Percentiles rank a stretch among this genome's conserved stretches.
These are phyloP conservation scores for Protonibea diacanthus DNA, from an alignment of 2,797 vertebrate genomes.

Conservation along the genomic window DNA sequence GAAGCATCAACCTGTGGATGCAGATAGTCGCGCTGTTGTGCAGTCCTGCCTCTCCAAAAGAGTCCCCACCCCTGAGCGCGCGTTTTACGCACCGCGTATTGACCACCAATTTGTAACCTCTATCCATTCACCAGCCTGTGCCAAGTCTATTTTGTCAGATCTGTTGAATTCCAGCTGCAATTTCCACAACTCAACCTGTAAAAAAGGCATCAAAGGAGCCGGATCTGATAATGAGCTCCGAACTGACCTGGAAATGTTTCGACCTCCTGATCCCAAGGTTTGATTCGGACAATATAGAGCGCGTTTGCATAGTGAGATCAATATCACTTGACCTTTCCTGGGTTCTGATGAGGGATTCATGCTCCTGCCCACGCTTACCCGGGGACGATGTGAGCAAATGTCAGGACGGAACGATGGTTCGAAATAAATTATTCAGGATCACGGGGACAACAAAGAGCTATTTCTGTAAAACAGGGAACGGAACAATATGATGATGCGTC, in stretches of 20 bases:
- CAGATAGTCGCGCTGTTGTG: constrained; percentile 43
- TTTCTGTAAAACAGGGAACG: constrained; percentile 64
- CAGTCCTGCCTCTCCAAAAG: constrained; percentile 57
- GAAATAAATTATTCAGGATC: constrained; percentile 82
- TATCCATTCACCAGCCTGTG: neutral
- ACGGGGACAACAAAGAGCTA: constrained; percentile 66
- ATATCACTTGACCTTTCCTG: constrained; percentile 83
- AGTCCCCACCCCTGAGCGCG: constrained; percentile 70
- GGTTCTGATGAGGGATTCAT: constrained; percentile 73
- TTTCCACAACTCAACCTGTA: neutral
- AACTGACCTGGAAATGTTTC: constrained; percentile 46
- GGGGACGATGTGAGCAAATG: constrained; percentile 83
- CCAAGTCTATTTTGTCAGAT: neutral
- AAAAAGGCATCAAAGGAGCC: neutral
- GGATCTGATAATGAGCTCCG: constrained; percentile 8
- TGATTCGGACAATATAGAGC: constrained; percentile 59
- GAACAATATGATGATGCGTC: constrained; percentile 17
- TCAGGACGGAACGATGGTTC: constrained; percentile 66
- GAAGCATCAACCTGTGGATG: constrained; percentile 70
- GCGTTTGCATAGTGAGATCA: constrained; percentile 75
- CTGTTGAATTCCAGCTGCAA: neutral
- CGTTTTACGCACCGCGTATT: constrained; percentile 69
- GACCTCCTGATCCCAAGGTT: constrained; percentile 54
- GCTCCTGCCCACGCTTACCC: constrained; percentile 64
- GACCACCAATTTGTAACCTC: neutral